Conservation (phyloP, 1,140 invertebrate genomes). For the Macrobrachium nipponense region DNA sequence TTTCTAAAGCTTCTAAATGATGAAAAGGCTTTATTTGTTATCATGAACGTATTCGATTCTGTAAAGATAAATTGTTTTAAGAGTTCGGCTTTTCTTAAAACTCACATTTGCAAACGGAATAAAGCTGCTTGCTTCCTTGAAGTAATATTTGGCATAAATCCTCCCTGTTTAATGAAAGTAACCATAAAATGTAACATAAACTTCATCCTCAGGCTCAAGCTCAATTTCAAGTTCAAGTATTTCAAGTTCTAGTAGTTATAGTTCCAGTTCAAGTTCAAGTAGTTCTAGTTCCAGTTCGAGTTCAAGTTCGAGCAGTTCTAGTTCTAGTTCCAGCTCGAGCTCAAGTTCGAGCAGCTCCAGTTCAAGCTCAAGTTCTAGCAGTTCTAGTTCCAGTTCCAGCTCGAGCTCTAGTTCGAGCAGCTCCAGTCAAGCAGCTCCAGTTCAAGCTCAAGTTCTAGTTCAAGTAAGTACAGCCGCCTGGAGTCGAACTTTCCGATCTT, state of each 20-base stretch:
- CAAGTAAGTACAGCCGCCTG: not conserved
- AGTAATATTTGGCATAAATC: too few species aligned
- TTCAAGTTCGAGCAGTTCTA: conserved; percentile 12
- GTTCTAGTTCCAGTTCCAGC: not conserved
- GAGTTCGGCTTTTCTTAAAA: too few species aligned
- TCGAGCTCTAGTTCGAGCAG: not conserved
- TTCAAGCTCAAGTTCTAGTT: not conserved
- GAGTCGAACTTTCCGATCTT: too few species aligned
- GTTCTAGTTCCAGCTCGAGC: not conserved
- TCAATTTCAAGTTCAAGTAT: not conserved
- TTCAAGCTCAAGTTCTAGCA: not conserved
- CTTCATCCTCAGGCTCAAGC: not conserved
- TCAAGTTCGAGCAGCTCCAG: not conserved
- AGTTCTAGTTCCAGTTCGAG: not conserved
- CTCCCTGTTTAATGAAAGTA: too few species aligned
- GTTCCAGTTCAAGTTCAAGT: conserved; percentile 9
- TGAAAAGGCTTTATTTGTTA: too few species aligned
- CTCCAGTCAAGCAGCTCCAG: not conserved
- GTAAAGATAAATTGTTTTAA: too few species aligned
- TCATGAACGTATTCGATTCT: too few species aligned
- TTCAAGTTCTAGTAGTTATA: not conserved
- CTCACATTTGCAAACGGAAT: too few species aligned
- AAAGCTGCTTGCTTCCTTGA: too few species aligned
- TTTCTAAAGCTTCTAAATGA: too few species aligned
- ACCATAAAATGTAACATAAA: not conserved